Conservation (phyloP, 64 coral and sea anemone species). For the Montipora foliosa region DNA sequence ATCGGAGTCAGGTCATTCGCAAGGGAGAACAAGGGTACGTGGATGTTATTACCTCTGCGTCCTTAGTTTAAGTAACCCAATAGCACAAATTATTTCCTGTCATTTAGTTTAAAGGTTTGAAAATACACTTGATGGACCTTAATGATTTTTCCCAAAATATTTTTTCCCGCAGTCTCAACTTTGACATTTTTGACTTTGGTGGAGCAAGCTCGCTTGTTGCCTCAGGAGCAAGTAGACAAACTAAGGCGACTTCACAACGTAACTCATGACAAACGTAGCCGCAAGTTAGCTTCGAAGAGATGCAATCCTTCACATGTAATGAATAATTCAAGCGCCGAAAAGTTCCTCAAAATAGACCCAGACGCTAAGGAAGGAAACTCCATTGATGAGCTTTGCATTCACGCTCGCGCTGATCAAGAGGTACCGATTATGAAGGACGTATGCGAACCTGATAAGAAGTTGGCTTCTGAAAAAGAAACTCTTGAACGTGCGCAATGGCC, state of each 20-base stretch:
- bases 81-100: too few relatives aligned
- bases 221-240: constrained; percentile 2
- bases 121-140: too few relatives aligned
- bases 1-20: constrained; percentile 7
- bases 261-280: background rate
- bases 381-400: background rate
- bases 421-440: background rate
- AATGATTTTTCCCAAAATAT: background rate
- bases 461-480: background rate
- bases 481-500: background rate
- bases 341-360: background rate
- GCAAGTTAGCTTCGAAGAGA: background rate
- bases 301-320: background rate
- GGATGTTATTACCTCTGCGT: background rate
- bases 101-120: background rate
- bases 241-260: background rate
- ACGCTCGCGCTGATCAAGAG: background rate
- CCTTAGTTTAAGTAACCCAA: too few relatives aligned
- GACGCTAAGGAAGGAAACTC: background rate
- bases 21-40: background rate
- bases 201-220: background rate
- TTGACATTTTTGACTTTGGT: constrained; percentile 8
- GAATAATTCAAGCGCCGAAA: background rate
- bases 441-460: background rate
- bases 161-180: background rate